phyloP scores from a whole-genome alignment of 2,113 vertebrate species.

The Seriola dumerili region DNA sequence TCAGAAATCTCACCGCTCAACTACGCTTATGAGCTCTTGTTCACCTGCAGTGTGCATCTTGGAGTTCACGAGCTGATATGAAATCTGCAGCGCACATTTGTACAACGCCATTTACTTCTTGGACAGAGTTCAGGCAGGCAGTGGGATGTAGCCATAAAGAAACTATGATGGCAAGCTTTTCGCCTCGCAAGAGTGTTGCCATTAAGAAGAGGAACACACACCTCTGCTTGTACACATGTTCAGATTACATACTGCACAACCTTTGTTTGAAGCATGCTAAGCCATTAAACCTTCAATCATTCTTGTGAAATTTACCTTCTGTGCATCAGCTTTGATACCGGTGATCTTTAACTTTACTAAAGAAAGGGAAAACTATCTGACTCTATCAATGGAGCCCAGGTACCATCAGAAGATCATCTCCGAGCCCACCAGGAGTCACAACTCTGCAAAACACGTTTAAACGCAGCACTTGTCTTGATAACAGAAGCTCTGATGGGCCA shows the following conservation, averaged over 20 bases:
- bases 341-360: conserved; percentile 4
- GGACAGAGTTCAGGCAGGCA: background rate
- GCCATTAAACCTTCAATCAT: background rate
- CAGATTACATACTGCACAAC: background rate
- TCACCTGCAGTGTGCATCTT: background rate
- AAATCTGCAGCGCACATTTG: background rate
- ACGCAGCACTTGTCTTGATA: conserved; percentile 60
- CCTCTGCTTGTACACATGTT: background rate
- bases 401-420: conserved; percentile 29
- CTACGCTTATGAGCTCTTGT: background rate
- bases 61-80: background rate
- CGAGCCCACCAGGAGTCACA: conserved; percentile 4
- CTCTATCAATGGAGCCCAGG: background rate
- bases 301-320: background rate
- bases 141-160: background rate
- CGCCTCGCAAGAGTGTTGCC: background rate
- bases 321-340: background rate
- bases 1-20: background rate
- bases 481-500: conserved; percentile 70
- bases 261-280: background rate
- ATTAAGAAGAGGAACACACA: background rate
- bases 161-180: background rate
- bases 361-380: background rate
- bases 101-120: background rate
- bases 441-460: conserved; percentile 42